These are phyloP conservation scores for Eupsittula cactorum DNA, from an alignment of 2,113 vertebrate genomes.

Conservation along the genomic window DNA sequence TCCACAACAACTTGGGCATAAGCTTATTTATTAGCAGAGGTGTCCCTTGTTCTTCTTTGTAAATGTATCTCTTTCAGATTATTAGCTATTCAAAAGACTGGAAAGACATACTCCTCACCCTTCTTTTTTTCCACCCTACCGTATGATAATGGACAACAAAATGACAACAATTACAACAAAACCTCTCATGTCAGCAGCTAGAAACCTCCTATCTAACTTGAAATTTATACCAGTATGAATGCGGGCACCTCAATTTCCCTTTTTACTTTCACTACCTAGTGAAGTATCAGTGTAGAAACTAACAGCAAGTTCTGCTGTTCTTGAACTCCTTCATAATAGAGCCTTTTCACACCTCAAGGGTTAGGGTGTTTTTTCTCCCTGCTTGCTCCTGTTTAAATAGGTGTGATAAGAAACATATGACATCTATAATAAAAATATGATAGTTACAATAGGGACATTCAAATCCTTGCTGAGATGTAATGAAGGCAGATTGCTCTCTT, in stretches of 20 bases:
- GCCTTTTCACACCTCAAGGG: neutral
- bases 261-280: neutral
- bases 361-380: neutral
- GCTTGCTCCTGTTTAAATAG: neutral
- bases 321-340: neutral
- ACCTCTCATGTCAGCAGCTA: neutral
- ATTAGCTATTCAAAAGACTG: neutral
- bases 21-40: neutral
- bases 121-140: neutral
- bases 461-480: neutral
- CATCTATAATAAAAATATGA: neutral
- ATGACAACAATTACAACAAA: neutral
- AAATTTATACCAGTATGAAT: neutral
- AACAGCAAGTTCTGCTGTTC: neutral
- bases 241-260: neutral
- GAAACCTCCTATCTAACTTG: neutral
- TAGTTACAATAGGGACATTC: neutral
- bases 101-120: neutral
- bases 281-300: neutral
- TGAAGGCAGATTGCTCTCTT: neutral
- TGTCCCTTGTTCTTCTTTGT: neutral
- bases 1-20: neutral
- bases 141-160: neutral
- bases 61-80: neutral
- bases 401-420: neutral